Percentiles rank a stretch among this genome's conserved stretches.
phyloP scores from a whole-genome alignment of 2,797 vertebrate genomes.

The Pantherophis vulpinus region DNA sequence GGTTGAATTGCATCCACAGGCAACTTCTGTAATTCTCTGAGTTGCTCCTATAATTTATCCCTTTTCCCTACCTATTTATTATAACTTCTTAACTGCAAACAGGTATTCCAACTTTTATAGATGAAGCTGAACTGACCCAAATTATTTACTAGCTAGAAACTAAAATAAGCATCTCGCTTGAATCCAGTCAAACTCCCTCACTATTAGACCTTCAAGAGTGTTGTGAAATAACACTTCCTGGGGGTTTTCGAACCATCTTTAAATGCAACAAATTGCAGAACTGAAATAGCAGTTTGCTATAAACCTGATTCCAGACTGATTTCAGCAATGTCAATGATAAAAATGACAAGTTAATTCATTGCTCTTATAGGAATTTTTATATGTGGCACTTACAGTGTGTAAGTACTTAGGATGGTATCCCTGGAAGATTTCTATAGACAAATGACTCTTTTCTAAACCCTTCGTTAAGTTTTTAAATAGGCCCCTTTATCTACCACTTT shows the following conservation, averaged over 20 bases:
- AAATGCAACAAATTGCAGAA: neutral
- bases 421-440: neutral
- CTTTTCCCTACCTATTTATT: neutral
- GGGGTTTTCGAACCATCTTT: too few relatives aligned
- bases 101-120: neutral
- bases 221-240: neutral
- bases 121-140: neutral
- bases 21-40: neutral
- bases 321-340: neutral
- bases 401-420: neutral
- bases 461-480: neutral
- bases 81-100: neutral
- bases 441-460: neutral
- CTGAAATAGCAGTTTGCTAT: neutral
- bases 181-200: neutral
- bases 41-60: neutral
- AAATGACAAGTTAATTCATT: neutral
- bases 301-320: neutral
- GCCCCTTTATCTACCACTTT: neutral
- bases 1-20: neutral
- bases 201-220: neutral
- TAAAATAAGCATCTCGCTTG: neutral
- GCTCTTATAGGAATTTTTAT: neutral
- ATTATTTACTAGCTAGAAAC: neutral
- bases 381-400: neutral